Evolutionary conservation across 37 sponge, comb jelly and placozoan species (phyloP), one percentile per base, ranked within the genome.

Genomic region (Petrosia ficiformis): DNA sequence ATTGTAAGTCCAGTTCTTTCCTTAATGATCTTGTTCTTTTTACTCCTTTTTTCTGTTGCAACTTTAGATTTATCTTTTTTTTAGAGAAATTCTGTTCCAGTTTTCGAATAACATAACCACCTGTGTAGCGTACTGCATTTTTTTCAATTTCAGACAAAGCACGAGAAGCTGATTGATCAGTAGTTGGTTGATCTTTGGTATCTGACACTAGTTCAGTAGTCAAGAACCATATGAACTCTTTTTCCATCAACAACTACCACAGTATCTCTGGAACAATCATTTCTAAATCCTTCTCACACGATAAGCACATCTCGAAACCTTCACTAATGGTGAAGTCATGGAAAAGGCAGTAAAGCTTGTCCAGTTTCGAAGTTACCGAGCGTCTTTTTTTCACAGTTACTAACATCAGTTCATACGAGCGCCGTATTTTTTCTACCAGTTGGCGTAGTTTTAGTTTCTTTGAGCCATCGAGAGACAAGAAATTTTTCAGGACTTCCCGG

Each of bases 301-400:
- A 26, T 5, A 5, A 61, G 63, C 63, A 61, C 63, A 61, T n/a
- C n/a, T 61, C 28, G n/a, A n/a, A n/a, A 29, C 63, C 63, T 61
- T 61, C 63, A 26, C n/a, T 61, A 6, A 61, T 22, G 5, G 54
- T 48, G 14, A 48, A 48, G 8, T 48, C 54, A 48, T 48, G 54
- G 14, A 48, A 48, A 8, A 48, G 54, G 54, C 54, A 48, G 8
- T 14, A 48, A 48, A 48, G 54, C 54, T 48, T 14, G 8, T 48
- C 54, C 54, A 8, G 14, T 48, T 48, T 19, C 54, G 14, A 14
- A 48, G 14, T 48, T 24, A 61, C 22, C 26, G 28, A n/a, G 5
- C n/a, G 22, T 5, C 28, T 26, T n/a, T 29, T 61, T 22, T 24
- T 8, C 28, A 61, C 63, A n/a, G 28, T 26, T 5, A 26, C 5